Percentiles rank a stretch among this genome's conserved stretches.
Evolutionary conservation across 2,113 vertebrate species (phyloP).

Genomic region (Oncorhynchus masou): DNA sequence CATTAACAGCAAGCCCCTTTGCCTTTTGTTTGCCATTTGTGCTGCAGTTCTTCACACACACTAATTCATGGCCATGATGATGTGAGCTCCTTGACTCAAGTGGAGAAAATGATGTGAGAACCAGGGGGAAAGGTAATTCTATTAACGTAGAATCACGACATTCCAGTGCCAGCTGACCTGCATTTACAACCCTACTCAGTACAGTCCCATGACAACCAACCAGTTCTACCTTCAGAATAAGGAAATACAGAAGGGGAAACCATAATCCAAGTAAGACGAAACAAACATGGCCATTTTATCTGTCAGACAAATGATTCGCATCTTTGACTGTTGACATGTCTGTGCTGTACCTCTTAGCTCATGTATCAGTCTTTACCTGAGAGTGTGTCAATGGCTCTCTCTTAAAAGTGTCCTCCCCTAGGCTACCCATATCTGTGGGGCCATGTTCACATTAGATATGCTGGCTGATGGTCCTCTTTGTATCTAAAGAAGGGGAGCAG

Average conservation of each 20-base stretch:
- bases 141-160: too few species aligned
- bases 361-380: not conserved
- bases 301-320: too few species aligned
- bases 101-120: not conserved
- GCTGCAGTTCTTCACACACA: not conserved
- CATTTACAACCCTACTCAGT: too few species aligned
- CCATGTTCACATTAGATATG: too few species aligned
- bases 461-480: not conserved
- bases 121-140: not conserved
- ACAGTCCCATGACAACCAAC: too few species aligned
- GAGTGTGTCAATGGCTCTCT: not conserved
- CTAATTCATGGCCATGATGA: slow-evolving; percentile 13
- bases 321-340: too few species aligned
- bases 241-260: too few species aligned
- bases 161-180: too few species aligned
- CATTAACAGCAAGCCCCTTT: slow-evolving; percentile 30
- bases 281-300: too few species aligned
- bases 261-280: too few species aligned
- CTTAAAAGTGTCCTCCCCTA: not conserved
- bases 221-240: too few species aligned
- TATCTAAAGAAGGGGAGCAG: not conserved
- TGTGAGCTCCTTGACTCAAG: slow-evolving; percentile 5
- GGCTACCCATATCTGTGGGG: not conserved
- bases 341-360: too few species aligned
- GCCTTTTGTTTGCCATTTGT: not conserved